Evolutionary conservation across 2,113 vertebrate genomes (phyloP).

Genomic region (Melozone crissalis): DNA sequence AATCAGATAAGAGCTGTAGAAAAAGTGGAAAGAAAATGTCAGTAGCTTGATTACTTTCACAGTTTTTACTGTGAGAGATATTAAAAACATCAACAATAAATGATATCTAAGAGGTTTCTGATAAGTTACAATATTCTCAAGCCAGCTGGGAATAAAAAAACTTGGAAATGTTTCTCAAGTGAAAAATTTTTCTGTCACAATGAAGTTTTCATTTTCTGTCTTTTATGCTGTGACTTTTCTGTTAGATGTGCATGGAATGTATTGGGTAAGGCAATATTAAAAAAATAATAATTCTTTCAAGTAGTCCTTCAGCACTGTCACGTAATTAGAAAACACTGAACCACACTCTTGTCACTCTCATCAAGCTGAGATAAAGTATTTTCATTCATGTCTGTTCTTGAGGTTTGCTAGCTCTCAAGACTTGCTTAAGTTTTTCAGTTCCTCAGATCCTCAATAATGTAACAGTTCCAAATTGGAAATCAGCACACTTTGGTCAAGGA

Average conservation of each 20-base stretch:
- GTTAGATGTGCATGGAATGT: background rate
- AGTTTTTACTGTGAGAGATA: constrained; percentile 36
- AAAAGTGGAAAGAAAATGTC: constrained; percentile 30
- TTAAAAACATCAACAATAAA: constrained; percentile 59
- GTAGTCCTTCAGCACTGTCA: background rate
- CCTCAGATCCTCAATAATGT: background rate
- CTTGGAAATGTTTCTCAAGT: constrained; percentile 17
- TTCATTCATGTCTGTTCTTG: background rate
- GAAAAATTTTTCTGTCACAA: constrained; percentile 37
- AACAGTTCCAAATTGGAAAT: background rate
- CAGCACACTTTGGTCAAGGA: background rate
- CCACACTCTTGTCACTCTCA: background rate
- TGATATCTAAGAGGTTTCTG: constrained; percentile 33
- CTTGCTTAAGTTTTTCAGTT: background rate
- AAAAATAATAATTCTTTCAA: constrained; percentile 9
- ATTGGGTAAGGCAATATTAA: constrained; percentile 7
- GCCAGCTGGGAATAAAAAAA: constrained; percentile 27
- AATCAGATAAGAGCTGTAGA: constrained; percentile 18
- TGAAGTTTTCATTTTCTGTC: constrained; percentile 39
- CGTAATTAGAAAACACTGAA: constrained; percentile 7
- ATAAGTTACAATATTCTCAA: constrained; percentile 28
- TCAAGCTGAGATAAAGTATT: background rate
- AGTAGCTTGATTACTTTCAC: constrained; percentile 37
- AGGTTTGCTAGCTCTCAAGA: background rate
- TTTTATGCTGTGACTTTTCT: constrained; percentile 23